phyloP scores from a whole-genome alignment of 2,888 invertebrate genomes.

The Abrostola triplasia region DNA sequence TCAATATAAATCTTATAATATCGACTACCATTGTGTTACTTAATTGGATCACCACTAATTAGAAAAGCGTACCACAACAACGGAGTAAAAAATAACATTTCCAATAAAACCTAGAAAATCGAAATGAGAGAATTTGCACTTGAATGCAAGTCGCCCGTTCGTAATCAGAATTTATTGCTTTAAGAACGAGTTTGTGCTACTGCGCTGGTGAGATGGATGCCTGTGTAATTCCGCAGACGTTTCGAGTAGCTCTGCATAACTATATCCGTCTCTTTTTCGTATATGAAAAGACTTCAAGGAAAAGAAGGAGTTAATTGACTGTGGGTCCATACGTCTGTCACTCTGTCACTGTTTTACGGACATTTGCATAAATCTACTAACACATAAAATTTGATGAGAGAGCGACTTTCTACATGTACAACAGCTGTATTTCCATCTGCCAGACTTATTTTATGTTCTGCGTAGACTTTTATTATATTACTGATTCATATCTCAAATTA shows the following conservation, averaged over 20 bases:
- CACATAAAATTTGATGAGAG: slow-evolving; percentile 33
- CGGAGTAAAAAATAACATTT: slow-evolving; percentile 50
- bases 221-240: slow-evolving; percentile 56
- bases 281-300: slow-evolving; percentile 16
- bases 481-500: slow-evolving; percentile 43
- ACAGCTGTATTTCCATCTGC: slow-evolving; percentile 25
- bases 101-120: slow-evolving; percentile 62
- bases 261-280: slow-evolving; percentile 32
- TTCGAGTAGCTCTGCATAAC: slow-evolving; percentile 27
- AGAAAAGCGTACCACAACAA: slow-evolving; percentile 40
- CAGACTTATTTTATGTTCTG: slow-evolving; percentile 27
- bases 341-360: slow-evolving; percentile 5
- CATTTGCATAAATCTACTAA: slow-evolving; percentile 26
- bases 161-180: slow-evolving; percentile 77
- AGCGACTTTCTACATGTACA: slow-evolving; percentile 30
- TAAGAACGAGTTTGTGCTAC: slow-evolving; percentile 66
- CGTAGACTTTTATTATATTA: slow-evolving; percentile 34
- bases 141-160: slow-evolving; percentile 67
- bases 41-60: slow-evolving; percentile 43
- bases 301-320: slow-evolving; percentile 22
- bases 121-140: slow-evolving; percentile 73
- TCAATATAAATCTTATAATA: background rate
- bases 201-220: slow-evolving; percentile 64
- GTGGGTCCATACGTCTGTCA: slow-evolving; percentile 11
- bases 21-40: slow-evolving; percentile 1